Conservation (phyloP, 2,888 invertebrate species). For the Tachina grossa region DNA sequence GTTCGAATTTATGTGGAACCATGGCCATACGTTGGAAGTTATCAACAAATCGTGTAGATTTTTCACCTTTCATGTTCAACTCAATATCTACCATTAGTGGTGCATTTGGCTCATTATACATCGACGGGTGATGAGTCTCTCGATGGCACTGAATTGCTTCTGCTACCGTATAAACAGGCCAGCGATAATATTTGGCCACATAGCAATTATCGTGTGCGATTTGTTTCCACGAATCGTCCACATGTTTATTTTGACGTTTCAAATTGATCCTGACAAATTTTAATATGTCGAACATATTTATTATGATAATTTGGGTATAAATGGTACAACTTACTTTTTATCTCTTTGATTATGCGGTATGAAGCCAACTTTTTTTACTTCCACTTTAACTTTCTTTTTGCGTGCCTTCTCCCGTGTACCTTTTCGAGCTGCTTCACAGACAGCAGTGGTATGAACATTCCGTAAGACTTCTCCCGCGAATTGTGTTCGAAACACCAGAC, state of each 20-base stretch:
- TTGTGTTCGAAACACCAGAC: constrained; percentile 74
- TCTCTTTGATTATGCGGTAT: constrained; percentile 88
- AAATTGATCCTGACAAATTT: constrained; percentile 81
- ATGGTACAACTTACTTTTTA: constrained; percentile 83
- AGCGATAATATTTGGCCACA: constrained; percentile 84
- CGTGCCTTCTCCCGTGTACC: constrained; percentile 90
- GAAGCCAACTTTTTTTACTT: constrained; percentile 89
- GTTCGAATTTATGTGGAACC: constrained; percentile 88
- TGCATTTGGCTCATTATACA: constrained; percentile 90
- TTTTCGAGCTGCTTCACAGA: constrained; percentile 90
- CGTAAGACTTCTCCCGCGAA: constrained; percentile 76
- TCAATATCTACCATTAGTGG: constrained; percentile 88
- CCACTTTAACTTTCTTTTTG: constrained; percentile 90
- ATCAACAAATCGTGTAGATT: constrained; percentile 86
- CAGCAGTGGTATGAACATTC: constrained; percentile 84
- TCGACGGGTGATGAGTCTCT: constrained; percentile 92
- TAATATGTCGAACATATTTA: neutral
- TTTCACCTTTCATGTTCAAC: constrained; percentile 88
- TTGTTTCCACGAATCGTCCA: constrained; percentile 85
- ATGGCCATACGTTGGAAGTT: constrained; percentile 87
- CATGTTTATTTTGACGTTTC: constrained; percentile 84
- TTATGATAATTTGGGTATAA: constrained; percentile 46
- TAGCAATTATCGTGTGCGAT: constrained; percentile 87
- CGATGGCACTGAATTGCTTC: constrained; percentile 91
- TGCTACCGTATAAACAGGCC: constrained; percentile 86